Percentiles rank a stretch among this genome's conserved stretches.
phyloP scores from a whole-genome alignment of 2,888 invertebrate genomes.

The Reticulitermes lucifugus region DNA sequence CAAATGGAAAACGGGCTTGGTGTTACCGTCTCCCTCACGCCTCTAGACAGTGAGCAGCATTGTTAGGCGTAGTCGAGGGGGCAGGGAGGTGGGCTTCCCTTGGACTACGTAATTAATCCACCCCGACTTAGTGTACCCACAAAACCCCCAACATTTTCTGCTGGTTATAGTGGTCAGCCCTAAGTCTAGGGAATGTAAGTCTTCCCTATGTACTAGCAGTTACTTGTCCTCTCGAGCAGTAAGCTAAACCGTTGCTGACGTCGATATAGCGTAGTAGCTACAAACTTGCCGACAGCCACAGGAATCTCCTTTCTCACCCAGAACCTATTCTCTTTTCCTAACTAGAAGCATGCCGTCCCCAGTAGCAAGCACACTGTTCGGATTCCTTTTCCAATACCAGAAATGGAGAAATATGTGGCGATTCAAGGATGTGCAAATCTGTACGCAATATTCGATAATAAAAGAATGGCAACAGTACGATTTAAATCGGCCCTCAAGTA shows the following conservation, averaged over 20 bases:
- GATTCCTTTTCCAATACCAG: background rate
- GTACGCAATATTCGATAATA: too few relatives aligned
- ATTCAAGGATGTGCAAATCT: background rate
- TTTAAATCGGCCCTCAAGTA: too few relatives aligned
- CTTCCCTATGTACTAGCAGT: background rate
- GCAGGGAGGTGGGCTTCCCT: constrained; percentile 30
- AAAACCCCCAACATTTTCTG: constrained; percentile 40
- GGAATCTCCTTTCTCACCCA: background rate
- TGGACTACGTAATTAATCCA: constrained; percentile 47
- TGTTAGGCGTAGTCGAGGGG: background rate
- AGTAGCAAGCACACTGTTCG: background rate
- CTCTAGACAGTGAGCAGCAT: background rate
- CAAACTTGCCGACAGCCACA: background rate
- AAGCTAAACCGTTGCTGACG: background rate
- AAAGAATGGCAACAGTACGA: too few relatives aligned
- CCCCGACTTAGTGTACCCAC: constrained; percentile 43
- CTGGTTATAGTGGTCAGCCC: constrained; percentile 27
- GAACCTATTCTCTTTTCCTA: background rate
- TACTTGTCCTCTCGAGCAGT: constrained; percentile 42
- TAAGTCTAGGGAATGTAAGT: constrained; percentile 7
- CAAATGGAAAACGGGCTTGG: constrained; percentile 48
- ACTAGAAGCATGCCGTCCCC: background rate
- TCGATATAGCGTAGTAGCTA: background rate
- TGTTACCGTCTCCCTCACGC: constrained; percentile 18
- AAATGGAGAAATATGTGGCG: background rate